phyloP scores from a whole-genome alignment of 2,113 vertebrate species.

The Hassar affinis region DNA sequence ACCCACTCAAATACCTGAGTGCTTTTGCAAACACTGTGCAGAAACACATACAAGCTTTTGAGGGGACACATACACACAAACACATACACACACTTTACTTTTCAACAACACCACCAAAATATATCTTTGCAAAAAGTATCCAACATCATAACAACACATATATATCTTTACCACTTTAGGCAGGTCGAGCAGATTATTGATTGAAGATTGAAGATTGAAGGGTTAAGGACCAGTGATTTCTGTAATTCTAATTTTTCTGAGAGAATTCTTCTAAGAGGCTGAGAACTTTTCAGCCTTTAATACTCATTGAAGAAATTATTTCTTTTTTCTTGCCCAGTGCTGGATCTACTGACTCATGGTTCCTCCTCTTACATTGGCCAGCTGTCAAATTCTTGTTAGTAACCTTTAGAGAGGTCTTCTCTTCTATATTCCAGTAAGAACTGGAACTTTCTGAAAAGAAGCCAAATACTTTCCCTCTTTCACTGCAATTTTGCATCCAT shows the following conservation, averaged over 20 bases:
- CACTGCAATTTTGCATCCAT: background rate
- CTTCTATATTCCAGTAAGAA: background rate
- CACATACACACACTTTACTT: background rate
- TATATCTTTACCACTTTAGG: background rate
- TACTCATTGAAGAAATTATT: background rate
- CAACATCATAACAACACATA: background rate
- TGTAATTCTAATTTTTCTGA: too few relatives aligned
- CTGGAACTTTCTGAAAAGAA: background rate
- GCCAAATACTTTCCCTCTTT: background rate
- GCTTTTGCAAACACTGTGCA: constrained; percentile 19
- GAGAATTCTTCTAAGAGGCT: too few relatives aligned
- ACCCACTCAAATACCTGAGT: constrained; percentile 7
- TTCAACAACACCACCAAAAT: constrained; percentile 23
- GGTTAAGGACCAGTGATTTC: background rate
- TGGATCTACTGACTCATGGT: constrained; percentile 7
- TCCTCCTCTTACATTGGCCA: background rate
- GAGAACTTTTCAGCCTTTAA: background rate
- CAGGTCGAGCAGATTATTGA: background rate
- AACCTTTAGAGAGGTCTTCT: background rate
- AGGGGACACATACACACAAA: background rate
- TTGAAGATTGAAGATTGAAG: too few relatives aligned
- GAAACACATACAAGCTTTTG: constrained; percentile 20
- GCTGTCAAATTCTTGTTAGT: background rate
- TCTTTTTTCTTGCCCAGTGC: background rate
- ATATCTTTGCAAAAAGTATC: constrained; percentile 5